Base-by-base conservation (phyloP, 2,797 vertebrate species). In the Hydrocynus forskahlii region DNA sequence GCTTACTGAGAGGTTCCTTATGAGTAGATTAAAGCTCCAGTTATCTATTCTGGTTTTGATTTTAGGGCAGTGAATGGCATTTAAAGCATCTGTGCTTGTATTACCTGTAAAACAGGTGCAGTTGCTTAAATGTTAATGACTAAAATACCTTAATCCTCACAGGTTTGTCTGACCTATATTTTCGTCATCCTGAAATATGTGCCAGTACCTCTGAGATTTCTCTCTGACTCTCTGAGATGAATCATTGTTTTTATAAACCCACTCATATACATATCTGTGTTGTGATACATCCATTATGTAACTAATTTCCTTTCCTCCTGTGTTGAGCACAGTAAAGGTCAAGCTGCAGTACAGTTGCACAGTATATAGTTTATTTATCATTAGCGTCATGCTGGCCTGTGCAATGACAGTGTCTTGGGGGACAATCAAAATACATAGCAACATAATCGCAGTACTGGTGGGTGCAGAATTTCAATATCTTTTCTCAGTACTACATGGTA, bases 31-130 rank as follows among this genome's bases (percentile, higher is more conserved):
- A 52, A 52, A 54, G 68, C 50, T 29, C 0, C 54, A 17, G 35
- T 40, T 69, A 10, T 69, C 17, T 35, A 35, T 68, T 45, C 25
- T 70, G 45, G 45, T 35, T 35, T 54, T 25, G 19, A 4, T 55
- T 73, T 73, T 73, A 57, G 52, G 25, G 29, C 43, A 40, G 2
- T 60, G 54, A 75, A 68, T 55, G 54, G 9, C 13, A 60, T 17
- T 8, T 38, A 59, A 23, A 74, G 45, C n/a, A 1, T 70, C 12
- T 17, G 17, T 21, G 76, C 60, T 59, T 59, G 69, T n/a, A 67
- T 82, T 82, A 59, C 75, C 23, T 73, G 81, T 59, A 78, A 72
- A 72, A 78, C 81, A 73, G 52, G 68, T 78, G 50, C 38, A 17
- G 75, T 72, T 71, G 50, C 35, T 75, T 80, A 43, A 10, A 74